Percentiles rank a stretch among this genome's conserved stretches.
phyloP scores from a whole-genome alignment of 1,140 invertebrate species.

The Oppia nitens region DNA sequence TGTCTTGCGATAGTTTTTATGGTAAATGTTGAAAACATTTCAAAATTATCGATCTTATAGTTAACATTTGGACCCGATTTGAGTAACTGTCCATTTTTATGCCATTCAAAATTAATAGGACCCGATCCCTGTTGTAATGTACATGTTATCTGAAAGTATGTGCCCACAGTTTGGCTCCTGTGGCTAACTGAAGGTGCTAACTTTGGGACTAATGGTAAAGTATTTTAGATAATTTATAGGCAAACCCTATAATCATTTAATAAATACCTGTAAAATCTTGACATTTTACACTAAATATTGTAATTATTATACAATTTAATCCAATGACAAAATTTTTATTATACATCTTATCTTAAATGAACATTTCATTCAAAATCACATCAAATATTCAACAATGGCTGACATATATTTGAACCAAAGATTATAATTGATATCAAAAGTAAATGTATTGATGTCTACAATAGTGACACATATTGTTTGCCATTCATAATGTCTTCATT shows the following conservation, averaged over 20 bases:
- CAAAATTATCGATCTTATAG: slow-evolving; percentile 2
- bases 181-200: neutral
- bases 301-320: no score
- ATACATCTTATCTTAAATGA: neutral
- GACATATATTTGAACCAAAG: no score
- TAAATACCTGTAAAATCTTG: no score
- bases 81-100: slow-evolving; percentile 5
- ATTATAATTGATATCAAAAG: no score
- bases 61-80: neutral
- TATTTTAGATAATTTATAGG: neutral
- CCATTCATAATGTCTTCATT: no score
- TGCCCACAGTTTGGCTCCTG: slow-evolving; percentile 1
- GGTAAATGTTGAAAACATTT: slow-evolving; percentile 22
- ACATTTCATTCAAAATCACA: neutral
- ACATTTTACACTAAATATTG: no score
- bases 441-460: no score
- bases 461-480: no score
- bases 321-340: no score
- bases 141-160: slow-evolving; percentile 3
- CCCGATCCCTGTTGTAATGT: neutral
- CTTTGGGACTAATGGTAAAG: neutral
- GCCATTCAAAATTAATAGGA: slow-evolving; percentile 13
- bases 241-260: neutral
- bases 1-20: slow-evolving; percentile 29
- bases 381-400: neutral